Percentiles rank a stretch among this genome's conserved stretches.
Evolutionary conservation across 2,113 vertebrate species (phyloP).

Genomic region (Centrocercus urophasianus): DNA sequence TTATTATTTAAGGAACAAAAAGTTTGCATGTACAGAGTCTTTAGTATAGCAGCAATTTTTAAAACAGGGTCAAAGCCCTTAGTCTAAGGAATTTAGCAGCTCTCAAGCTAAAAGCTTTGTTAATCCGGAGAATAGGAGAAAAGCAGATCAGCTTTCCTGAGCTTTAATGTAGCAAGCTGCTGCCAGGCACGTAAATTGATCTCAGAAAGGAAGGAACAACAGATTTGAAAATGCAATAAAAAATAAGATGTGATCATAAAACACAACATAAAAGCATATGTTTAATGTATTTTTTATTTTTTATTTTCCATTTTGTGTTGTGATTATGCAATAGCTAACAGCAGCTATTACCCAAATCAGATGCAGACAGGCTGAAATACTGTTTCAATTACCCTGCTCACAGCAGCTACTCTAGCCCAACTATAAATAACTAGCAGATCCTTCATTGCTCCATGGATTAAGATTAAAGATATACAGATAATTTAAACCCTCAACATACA

Average conservation of each 20-base stretch:
- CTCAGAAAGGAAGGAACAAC: conserved; percentile 31
- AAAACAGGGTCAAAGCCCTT: conserved; percentile 3
- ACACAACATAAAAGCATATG: conserved; percentile 52
- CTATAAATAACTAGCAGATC: conserved; percentile 59
- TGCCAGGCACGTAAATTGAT: conserved; percentile 47
- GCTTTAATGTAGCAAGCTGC: conserved; percentile 22
- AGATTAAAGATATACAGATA: conserved; percentile 47
- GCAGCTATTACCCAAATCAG: conserved; percentile 53
- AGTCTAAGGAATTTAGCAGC: conserved; percentile 27
- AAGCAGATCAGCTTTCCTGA: background rate
- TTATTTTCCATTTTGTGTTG: conserved; percentile 32
- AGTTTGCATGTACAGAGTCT: background rate
- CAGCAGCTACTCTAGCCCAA: conserved; percentile 26
- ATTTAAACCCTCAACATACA: background rate
- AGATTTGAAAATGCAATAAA: conserved; percentile 50
- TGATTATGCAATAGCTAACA: conserved; percentile 38
- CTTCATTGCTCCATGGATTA: conserved; percentile 30
- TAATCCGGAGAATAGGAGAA: conserved; percentile 48
- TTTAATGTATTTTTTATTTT: conserved; percentile 62
- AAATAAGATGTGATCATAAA: conserved; percentile 52
- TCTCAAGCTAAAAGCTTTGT: conserved; percentile 3
- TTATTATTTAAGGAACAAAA: background rate
- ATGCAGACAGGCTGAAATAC: conserved; percentile 51
- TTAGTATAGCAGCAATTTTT: background rate
- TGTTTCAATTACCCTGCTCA: conserved; percentile 67